phyloP scores from a whole-genome alignment of 2,888 invertebrate genomes.

The Cheilosia scutellata region DNA sequence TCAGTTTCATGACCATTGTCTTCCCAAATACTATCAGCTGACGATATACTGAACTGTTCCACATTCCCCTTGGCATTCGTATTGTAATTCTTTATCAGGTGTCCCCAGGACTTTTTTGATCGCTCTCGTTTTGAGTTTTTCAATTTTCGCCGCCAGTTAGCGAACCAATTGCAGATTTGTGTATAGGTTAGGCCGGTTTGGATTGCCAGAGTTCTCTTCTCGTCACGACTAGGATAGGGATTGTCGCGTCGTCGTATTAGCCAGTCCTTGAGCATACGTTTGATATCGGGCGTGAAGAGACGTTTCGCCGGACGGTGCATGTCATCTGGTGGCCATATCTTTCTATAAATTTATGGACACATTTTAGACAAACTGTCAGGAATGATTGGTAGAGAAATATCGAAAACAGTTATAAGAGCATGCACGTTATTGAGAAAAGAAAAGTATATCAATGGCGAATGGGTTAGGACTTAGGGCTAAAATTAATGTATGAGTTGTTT shows the following conservation, averaged over 20 bases:
- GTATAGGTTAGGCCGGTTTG: constrained; percentile 92
- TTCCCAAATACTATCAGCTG: constrained; percentile 92
- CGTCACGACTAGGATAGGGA: constrained; percentile 91
- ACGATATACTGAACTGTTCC: constrained; percentile 91
- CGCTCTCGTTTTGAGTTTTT: constrained; percentile 90
- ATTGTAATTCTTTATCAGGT: constrained; percentile 89
- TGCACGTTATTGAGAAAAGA: constrained; percentile 28
- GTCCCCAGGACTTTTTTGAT: constrained; percentile 89
- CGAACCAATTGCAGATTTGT: constrained; percentile 92
- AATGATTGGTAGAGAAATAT: background rate
- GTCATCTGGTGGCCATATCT: constrained; percentile 83
- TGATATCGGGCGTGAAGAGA: constrained; percentile 92
- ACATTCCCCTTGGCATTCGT: constrained; percentile 91
- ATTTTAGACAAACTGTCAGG: background rate
- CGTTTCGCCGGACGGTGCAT: constrained; percentile 88
- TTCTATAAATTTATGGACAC: constrained; percentile 76
- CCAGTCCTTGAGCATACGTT: constrained; percentile 91
- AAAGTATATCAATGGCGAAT: constrained; percentile 5
- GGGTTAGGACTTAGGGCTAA: constrained; percentile 23
- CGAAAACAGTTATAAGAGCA: constrained; percentile 17
- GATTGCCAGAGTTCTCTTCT: constrained; percentile 89
- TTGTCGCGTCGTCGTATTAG: constrained; percentile 90
- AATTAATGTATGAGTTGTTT: constrained; percentile 62
- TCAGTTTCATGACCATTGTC: constrained; percentile 85
- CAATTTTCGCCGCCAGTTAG: constrained; percentile 92